These are phyloP conservation scores for Temnothorax ravouxi DNA, from an alignment of 2,888 invertebrate species.

Conservation along the genomic window DNA sequence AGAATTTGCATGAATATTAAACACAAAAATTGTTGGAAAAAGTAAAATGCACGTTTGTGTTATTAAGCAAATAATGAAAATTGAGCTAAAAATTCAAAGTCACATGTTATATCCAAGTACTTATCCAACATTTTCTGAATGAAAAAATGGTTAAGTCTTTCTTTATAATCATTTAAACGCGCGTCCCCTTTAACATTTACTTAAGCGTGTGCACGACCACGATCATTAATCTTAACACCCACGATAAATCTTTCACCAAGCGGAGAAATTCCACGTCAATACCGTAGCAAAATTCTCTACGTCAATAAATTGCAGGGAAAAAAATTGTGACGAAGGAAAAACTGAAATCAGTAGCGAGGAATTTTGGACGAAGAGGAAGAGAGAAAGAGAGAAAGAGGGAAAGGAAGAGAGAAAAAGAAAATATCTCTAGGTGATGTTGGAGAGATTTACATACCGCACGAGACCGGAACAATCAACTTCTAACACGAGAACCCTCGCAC, in stretches of 20 bases:
- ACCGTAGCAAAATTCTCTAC: constrained; percentile 32
- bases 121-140: background rate
- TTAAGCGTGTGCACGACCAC: constrained; percentile 12
- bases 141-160: background rate
- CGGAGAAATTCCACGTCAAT: constrained; percentile 46
- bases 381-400: background rate
- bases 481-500: constrained; percentile 35
- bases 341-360: constrained; percentile 11
- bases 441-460: constrained; percentile 59
- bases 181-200: constrained; percentile 37
- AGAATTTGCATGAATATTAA: background rate
- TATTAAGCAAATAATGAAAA: background rate
- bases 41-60: background rate
- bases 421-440: constrained; percentile 8
- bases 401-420: background rate
- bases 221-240: constrained; percentile 55
- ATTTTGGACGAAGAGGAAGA: background rate
- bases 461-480: constrained; percentile 65
- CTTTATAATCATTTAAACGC: background rate
- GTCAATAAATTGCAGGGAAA: constrained; percentile 38
- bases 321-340: constrained; percentile 40
- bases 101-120: background rate
- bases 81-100: background rate
- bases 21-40: background rate
- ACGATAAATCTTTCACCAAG: constrained; percentile 42